Evolutionary conservation across 2,888 invertebrate genomes (phyloP).

Genomic region (Yponomeuta plumbellus): DNA sequence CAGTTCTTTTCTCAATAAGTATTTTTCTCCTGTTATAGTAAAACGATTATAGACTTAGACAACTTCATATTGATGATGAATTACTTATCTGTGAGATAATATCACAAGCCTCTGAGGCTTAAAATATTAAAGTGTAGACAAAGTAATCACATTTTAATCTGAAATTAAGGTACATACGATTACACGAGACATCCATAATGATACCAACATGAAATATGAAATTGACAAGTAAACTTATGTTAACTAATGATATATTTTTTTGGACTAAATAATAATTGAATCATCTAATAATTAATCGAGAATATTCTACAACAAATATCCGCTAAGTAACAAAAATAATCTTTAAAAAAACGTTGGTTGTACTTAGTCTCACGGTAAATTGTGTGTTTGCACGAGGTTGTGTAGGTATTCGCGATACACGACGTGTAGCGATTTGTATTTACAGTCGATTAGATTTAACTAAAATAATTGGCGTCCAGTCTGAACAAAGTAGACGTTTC

Average conservation of each 20-base stretch:
- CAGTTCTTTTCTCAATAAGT: neutral
- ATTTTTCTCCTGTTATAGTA: slow-evolving; percentile 25
- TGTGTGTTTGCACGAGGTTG: neutral
- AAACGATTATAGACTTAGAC: too few relatives aligned
- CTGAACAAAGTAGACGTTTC: neutral
- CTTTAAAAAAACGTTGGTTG: slow-evolving; percentile 37
- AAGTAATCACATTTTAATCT: slow-evolving; percentile 2
- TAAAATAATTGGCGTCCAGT: neutral
- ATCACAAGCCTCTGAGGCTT: too few relatives aligned
- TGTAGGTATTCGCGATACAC: neutral
- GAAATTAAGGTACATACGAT: slow-evolving; percentile 4
- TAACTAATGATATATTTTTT: neutral
- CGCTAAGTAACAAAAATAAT: slow-evolving; percentile 40
- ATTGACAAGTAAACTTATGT: slow-evolving; percentile 9
- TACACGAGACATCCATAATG: neutral
- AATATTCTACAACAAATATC: slow-evolving; percentile 71
- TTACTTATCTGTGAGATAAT: too few relatives aligned
- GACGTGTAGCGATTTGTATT: neutral
- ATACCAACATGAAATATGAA: slow-evolving; percentile 2
- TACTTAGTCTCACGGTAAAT: slow-evolving; percentile 47
- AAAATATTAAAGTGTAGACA: too few relatives aligned
- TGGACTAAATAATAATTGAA: neutral
- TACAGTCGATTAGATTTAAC: slow-evolving; percentile 1
- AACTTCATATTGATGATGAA: too few relatives aligned
- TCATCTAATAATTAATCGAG: slow-evolving; percentile 29